A percentile compares a stretch with the other conserved stretches of the same genome.
These are phyloP conservation scores for Lepidocyrtoides sp. DNA, from an alignment of 2,888 invertebrate species.

Conservation along the genomic window DNA sequence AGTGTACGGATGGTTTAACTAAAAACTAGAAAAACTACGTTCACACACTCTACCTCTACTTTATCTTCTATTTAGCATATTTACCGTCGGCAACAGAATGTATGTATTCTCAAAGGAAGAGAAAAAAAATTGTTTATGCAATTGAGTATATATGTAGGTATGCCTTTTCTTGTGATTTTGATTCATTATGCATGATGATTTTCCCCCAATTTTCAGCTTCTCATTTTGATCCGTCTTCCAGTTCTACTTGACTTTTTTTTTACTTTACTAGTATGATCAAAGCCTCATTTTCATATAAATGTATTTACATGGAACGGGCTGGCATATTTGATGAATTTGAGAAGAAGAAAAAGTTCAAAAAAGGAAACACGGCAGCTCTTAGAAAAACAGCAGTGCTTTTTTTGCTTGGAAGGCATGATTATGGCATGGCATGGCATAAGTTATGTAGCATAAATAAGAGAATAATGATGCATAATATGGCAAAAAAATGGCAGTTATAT, in stretches of 20 bases:
- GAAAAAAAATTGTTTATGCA: conserved; percentile 44
- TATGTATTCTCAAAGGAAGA: background rate
- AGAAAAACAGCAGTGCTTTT: background rate
- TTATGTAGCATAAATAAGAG: background rate
- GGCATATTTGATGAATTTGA: background rate
- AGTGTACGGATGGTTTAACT: background rate
- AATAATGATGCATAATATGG: background rate
- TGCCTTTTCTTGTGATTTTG: conserved; percentile 16
- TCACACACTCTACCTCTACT: background rate
- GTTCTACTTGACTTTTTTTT: background rate
- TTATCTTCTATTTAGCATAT: background rate
- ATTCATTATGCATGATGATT: conserved; percentile 51
- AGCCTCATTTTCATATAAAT: conserved; percentile 2
- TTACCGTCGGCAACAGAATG: background rate
- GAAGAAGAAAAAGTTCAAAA: conserved; percentile 8
- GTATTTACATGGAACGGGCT: background rate
- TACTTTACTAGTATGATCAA: no score
- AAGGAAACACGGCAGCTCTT: background rate
- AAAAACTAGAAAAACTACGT: background rate
- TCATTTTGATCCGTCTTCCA: background rate
- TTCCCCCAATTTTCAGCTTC: background rate
- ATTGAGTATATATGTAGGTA: no score
- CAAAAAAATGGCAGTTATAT: conserved; percentile 33
- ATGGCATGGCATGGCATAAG: background rate
- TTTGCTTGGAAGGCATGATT: background rate